A percentile compares a stretch with the other conserved stretches of the same genome.
Conservation (phyloP, 2,113 vertebrate genomes). For the Alces alces region DNA sequence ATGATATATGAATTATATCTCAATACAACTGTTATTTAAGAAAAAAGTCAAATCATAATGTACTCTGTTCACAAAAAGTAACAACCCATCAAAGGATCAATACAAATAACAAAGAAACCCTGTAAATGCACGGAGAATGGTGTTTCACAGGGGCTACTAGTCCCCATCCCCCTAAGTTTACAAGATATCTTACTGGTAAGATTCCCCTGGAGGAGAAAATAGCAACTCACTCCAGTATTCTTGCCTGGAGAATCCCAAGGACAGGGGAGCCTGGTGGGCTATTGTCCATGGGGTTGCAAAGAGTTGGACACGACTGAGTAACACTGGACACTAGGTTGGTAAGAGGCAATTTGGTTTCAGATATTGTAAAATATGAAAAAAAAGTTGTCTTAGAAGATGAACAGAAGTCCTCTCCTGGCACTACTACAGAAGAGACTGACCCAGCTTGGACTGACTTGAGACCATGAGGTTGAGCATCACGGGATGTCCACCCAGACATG, state of each 20-base stretch:
- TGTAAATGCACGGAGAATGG: neutral
- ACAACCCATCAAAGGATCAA: neutral
- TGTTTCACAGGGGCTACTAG: neutral
- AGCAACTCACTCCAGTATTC: neutral
- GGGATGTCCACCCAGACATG: fast-evolving
- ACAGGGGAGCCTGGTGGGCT: neutral
- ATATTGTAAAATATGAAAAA: neutral
- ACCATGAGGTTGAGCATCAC: fast-evolving
- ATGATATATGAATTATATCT: neutral
- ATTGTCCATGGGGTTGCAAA: neutral
- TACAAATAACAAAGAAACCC: neutral
- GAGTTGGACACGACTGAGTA: neutral
- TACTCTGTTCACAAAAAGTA: neutral
- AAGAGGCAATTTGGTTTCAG: neutral
- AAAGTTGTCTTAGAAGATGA: neutral
- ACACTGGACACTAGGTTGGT: neutral
- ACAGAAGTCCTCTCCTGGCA: neutral
- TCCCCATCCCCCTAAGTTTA: fast-evolving
- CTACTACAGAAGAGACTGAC: neutral
- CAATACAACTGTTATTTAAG: neutral
- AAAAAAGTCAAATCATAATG: neutral
- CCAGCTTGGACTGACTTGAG: neutral
- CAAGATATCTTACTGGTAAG: neutral
- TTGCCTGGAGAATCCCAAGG: neutral
- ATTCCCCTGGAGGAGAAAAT: neutral